phyloP scores from a whole-genome alignment of 2,113 vertebrate genomes.

The Corythaixoides concolor region DNA sequence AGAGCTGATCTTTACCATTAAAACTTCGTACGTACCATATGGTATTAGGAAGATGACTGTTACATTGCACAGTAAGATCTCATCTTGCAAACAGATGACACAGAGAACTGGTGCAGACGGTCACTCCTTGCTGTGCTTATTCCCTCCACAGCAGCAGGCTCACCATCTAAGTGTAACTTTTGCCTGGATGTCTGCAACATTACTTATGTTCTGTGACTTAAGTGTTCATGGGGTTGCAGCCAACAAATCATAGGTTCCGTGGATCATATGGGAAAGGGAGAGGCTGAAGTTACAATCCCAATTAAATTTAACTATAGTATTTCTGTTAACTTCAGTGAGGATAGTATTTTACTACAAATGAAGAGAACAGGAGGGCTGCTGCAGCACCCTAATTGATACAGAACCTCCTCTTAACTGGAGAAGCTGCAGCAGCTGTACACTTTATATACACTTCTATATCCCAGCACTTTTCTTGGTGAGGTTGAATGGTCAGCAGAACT shows the following conservation, averaged over 20 bases:
- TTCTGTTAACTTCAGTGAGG: not conserved
- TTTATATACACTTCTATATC: not conserved
- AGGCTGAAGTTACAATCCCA: not conserved
- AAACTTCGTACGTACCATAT: not conserved
- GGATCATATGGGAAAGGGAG: not conserved
- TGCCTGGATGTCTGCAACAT: not conserved
- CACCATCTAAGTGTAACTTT: not conserved
- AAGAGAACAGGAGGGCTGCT: not conserved
- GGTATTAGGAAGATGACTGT: not conserved
- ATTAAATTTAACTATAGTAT: not conserved
- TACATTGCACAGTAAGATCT: not conserved
- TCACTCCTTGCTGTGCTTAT: not conserved
- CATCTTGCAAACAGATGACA: not conserved
- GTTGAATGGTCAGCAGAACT: not conserved
- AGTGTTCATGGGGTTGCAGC: not conserved
- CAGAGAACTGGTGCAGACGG: not conserved
- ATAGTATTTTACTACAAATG: not conserved
- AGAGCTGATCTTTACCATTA: not conserved
- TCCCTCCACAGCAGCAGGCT: not conserved
- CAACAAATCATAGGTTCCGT: not conserved
- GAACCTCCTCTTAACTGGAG: not conserved
- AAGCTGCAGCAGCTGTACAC: not conserved
- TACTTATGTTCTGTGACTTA: not conserved
- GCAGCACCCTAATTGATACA: not conserved
- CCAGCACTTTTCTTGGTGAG: not conserved